Evolutionary conservation across 2,113 vertebrate species (phyloP).

Genomic region (Rana temporaria): DNA sequence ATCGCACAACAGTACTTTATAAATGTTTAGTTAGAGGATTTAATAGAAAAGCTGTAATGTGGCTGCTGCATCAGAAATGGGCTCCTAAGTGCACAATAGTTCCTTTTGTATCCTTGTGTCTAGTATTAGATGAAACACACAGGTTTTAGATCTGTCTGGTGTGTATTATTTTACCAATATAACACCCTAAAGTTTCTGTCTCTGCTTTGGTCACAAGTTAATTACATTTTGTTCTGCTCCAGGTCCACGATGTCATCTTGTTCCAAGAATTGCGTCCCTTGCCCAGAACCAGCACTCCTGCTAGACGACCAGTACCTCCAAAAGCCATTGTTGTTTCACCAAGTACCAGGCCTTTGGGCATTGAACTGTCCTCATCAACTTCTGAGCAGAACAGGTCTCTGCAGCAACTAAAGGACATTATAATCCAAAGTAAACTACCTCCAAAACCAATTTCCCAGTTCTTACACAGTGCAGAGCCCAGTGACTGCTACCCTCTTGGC

Average conservation of each 20-base stretch:
- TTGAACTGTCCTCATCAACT: background rate
- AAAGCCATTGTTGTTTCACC: background rate
- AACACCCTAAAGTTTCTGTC: too few relatives aligned
- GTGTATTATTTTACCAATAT: too few relatives aligned
- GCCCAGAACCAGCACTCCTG: background rate
- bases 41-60: too few relatives aligned
- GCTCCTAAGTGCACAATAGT: too few relatives aligned
- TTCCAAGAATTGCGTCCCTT: slow-evolving; percentile 8
- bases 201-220: background rate
- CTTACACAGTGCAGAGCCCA: background rate
- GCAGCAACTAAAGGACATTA: background rate
- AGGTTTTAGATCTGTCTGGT: too few relatives aligned
- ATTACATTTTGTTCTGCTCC: background rate
- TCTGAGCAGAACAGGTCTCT: background rate
- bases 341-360: background rate
- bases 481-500: background rate
- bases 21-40: too few relatives aligned
- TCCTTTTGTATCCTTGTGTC: too few relatives aligned
- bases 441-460: background rate
- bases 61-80: too few relatives aligned
- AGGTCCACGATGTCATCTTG: slow-evolving; percentile 25
- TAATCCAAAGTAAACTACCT: background rate
- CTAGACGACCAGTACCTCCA: background rate
- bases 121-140: too few relatives aligned
- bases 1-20: too few relatives aligned